Conservation (phyloP, 2,113 vertebrate species). For the Passerina amoena region DNA sequence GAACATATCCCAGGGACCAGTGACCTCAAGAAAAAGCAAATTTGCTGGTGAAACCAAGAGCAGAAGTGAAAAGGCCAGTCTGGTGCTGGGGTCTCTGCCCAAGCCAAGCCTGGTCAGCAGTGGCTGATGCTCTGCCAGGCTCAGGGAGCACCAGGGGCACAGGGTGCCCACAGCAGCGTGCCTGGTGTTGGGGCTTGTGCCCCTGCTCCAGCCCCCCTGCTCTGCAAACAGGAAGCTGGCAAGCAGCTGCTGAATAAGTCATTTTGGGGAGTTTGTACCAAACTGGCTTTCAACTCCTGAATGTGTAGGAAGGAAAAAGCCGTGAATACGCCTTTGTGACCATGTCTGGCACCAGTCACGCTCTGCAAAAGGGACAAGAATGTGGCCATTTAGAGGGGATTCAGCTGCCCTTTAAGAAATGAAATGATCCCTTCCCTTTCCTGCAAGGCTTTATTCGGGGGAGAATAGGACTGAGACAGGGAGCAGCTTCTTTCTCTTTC, state of each 20-base stretch:
- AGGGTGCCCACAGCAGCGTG: neutral
- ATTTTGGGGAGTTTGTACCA: constrained; percentile 61
- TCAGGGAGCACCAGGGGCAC: neutral
- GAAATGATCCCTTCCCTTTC: constrained; percentile 59
- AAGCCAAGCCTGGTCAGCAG: neutral
- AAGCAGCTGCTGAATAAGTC: constrained; percentile 63
- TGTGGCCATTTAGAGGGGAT: constrained; percentile 69
- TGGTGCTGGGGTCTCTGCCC: neutral
- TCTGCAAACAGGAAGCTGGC: constrained; percentile 54
- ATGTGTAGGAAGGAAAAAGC: constrained; percentile 71
- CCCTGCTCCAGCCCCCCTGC: neutral
- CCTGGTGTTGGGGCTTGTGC: neutral
- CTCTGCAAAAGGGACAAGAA: constrained; percentile 63
- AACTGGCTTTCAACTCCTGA: constrained; percentile 62
- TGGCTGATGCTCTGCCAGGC: neutral
- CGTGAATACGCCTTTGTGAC: constrained; percentile 69
- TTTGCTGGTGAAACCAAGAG: constrained; percentile 41
- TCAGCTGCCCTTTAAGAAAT: constrained; percentile 69
- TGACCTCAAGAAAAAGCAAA: neutral
- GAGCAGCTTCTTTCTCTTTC: constrained; percentile 42
- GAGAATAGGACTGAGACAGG: constrained; percentile 40
- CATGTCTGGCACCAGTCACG: constrained; percentile 31
- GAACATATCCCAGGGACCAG: constrained; percentile 28
- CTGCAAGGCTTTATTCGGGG: constrained; percentile 45
- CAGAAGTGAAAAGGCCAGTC: constrained; percentile 5